These are phyloP conservation scores for Tetranychus truncatus DNA, from an alignment of 2,888 invertebrate genomes.

Conservation along the genomic window DNA sequence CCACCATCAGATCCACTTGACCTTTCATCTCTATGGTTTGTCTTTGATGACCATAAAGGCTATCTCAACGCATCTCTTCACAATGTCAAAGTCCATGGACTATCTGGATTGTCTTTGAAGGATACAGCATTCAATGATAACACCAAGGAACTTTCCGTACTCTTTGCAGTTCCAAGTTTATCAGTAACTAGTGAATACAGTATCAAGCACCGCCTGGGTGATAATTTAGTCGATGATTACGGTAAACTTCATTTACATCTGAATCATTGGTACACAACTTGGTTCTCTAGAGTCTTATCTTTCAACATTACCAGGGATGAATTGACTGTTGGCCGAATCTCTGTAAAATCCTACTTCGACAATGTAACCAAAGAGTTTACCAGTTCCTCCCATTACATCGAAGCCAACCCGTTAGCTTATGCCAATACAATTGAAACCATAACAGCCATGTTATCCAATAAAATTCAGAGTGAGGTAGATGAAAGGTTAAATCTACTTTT, in stretches of 20 bases:
- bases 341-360: conserved; percentile 6
- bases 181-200: neutral
- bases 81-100: conserved; percentile 7
- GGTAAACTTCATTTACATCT: neutral
- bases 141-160: neutral
- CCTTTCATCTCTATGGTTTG: conserved; percentile 8
- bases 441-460: neutral
- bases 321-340: neutral
- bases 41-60: conserved; percentile 4
- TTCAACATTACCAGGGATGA: neutral
- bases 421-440: neutral
- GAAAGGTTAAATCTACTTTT: neutral
- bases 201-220: neutral
- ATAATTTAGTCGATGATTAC: neutral
- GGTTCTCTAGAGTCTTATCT: neutral
- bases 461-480: conserved; percentile 1
- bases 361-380: conserved; percentile 7
- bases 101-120: neutral
- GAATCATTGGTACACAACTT: conserved; percentile 7
- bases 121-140: neutral
- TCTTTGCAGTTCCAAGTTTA: neutral
- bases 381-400: neutral
- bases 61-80: conserved; percentile 8
- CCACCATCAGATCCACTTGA: conserved; percentile 6
- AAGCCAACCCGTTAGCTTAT: neutral